phyloP scores from a whole-genome alignment of 2,888 invertebrate genomes.

The Oxystoma pomonae region DNA sequence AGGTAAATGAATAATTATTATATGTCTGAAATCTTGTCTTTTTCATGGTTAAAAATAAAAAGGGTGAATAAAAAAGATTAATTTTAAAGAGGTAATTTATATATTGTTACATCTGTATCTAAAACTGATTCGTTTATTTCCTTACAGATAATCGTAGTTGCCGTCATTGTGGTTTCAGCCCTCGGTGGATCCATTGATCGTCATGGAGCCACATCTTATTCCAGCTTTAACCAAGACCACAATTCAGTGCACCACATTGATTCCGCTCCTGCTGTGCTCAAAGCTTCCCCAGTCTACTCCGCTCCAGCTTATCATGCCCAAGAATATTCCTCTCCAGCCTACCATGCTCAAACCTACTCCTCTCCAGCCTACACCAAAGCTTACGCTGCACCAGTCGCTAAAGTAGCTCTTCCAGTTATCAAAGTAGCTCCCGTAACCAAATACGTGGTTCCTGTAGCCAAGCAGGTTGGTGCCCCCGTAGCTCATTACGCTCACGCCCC shows the following conservation, averaged over 20 bases:
- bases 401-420: slow-evolving; percentile 6
- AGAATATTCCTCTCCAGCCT: slow-evolving; percentile 15
- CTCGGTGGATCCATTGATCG: slow-evolving; percentile 30
- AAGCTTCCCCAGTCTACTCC: slow-evolving; percentile 12
- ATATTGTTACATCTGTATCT: no score
- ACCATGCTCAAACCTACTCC: slow-evolving; percentile 12
- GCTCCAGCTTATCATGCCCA: slow-evolving; percentile 14
- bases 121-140: no score
- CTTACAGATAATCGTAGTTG: slow-evolving; percentile 37
- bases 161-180: slow-evolving; percentile 44
- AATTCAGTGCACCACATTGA: slow-evolving; percentile 21
- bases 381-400: slow-evolving; percentile 11
- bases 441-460: slow-evolving; percentile 19
- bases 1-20: no score
- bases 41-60: no score
- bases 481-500: slow-evolving; percentile 12
- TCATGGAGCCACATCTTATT: slow-evolving; percentile 29
- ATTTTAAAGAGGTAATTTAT: no score
- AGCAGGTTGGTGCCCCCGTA: slow-evolving; percentile 12
- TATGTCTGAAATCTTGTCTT: no score
- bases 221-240: slow-evolving; percentile 27
- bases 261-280: slow-evolving; percentile 21
- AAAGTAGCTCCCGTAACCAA: slow-evolving; percentile 13
- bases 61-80: no score
- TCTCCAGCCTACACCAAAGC: slow-evolving; percentile 7